A percentile compares a stretch with the other conserved stretches of the same genome.
Evolutionary conservation across 2,888 invertebrate genomes (phyloP).

Genomic region (Oscheius sp.): DNA sequence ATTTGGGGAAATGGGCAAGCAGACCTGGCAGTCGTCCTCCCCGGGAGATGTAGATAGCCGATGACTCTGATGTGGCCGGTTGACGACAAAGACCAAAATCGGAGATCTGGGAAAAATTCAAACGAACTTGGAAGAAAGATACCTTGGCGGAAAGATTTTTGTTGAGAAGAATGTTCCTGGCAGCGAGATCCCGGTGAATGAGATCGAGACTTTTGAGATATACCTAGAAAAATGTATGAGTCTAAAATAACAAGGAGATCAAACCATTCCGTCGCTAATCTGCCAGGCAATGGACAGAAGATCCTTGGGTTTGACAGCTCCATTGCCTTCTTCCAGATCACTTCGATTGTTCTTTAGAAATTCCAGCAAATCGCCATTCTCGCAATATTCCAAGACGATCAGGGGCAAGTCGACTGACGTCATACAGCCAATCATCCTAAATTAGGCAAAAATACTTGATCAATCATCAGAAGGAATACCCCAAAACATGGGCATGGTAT

Average conservation of each 20-base stretch:
- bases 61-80: conserved; percentile 8
- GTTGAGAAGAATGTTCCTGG: conserved; percentile 9
- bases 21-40: conserved; percentile 7
- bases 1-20: too few species aligned
- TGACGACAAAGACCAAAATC: conserved; percentile 28
- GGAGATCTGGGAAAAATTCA: conserved; percentile 9
- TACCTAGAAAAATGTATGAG: neutral
- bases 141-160: conserved; percentile 12
- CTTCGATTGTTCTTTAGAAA: conserved; percentile 52
- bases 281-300: conserved; percentile 54
- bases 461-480: neutral
- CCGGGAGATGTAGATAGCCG: conserved; percentile 12
- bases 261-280: conserved; percentile 57
- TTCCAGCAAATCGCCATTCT: conserved; percentile 59
- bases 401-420: conserved; percentile 41
- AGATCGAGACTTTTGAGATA: conserved; percentile 12
- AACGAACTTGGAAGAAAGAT: neutral
- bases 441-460: neutral
- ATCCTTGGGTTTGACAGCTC: conserved; percentile 52
- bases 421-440: conserved; percentile 27
- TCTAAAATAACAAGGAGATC: neutral
- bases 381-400: conserved; percentile 62
- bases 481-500: conserved; percentile 18
- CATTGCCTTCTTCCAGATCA: conserved; percentile 40
- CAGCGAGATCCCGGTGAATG: conserved; percentile 23